Evolutionary conservation across 2,888 invertebrate genomes (phyloP).

Genomic region (Erannis defoliaria): DNA sequence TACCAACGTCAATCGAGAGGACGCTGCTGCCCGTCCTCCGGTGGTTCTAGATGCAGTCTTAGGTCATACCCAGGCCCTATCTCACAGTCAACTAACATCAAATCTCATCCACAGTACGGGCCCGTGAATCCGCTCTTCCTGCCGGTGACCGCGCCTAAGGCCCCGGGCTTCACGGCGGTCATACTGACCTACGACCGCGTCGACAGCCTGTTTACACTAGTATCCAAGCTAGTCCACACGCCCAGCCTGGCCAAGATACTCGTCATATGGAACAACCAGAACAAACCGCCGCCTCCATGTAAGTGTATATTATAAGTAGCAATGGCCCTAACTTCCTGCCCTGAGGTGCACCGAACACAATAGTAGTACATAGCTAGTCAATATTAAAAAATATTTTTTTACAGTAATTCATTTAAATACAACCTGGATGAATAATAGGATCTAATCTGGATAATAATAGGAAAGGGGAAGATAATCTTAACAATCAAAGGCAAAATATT

Average conservation of each 20-base stretch:
- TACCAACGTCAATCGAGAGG: too few relatives aligned
- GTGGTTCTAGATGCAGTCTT: too few relatives aligned
- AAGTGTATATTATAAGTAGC: slow-evolving; percentile 64
- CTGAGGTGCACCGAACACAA: slow-evolving; percentile 1
- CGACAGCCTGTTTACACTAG: slow-evolving; percentile 94
- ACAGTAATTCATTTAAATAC: too few relatives aligned
- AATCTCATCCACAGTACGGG: slow-evolving; percentile 79
- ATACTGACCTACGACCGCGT: slow-evolving; percentile 97
- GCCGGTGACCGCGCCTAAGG: slow-evolving; percentile 94
- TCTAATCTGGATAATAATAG: too few relatives aligned
- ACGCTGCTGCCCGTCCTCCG: too few relatives aligned
- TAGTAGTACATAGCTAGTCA: too few relatives aligned
- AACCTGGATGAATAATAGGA: too few relatives aligned
- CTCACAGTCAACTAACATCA: background rate
- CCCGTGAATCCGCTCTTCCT: slow-evolving; percentile 92
- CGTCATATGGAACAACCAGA: slow-evolving; percentile 98
- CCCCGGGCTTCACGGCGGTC: slow-evolving; percentile 97
- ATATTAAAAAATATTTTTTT: too few relatives aligned
- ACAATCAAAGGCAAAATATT: too few relatives aligned
- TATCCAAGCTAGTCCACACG: slow-evolving; percentile 93
- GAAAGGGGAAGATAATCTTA: too few relatives aligned
- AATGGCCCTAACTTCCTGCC: background rate
- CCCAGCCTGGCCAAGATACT: slow-evolving; percentile 97
- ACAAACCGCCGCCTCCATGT: slow-evolving; percentile 95
- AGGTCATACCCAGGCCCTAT: too few relatives aligned